Conservation (phyloP, 2,797 vertebrate genomes). For the Eutrigla gurnardus region DNA sequence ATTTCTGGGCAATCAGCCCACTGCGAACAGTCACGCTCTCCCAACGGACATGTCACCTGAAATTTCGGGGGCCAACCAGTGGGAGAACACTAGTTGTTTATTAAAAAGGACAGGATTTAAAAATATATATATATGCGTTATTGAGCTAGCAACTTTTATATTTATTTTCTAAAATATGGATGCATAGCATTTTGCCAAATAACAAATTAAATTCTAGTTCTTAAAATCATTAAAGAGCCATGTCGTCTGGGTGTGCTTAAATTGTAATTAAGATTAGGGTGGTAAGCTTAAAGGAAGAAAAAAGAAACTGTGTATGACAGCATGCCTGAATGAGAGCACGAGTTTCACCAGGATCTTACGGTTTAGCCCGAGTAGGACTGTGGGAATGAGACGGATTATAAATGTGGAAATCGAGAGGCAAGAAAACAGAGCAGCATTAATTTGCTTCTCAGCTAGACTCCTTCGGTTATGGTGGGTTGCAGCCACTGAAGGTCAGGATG, state of each 20-base stretch:
- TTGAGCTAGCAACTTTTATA: background rate
- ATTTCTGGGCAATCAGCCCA: too few species aligned
- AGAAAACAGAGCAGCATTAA: conserved; percentile 57
- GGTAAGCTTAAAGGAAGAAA: conserved; percentile 14
- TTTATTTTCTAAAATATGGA: background rate
- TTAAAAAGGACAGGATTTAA: background rate
- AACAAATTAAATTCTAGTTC: conserved; percentile 22
- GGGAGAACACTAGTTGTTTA: too few species aligned
- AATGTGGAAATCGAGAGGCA: conserved; percentile 57
- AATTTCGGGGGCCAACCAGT: too few species aligned
- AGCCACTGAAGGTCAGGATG: conserved; percentile 60
- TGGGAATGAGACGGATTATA: conserved; percentile 62
- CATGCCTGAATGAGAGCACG: conserved; percentile 38
- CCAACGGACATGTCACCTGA: too few species aligned
- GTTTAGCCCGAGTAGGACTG: conserved; percentile 54
- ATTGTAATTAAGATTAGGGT: conserved; percentile 49
- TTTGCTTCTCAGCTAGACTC: conserved; percentile 47
- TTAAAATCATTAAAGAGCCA: conserved; percentile 25
- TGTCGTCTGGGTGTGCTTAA: conserved; percentile 36
- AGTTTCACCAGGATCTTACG: conserved; percentile 53
- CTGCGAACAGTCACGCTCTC: too few species aligned
- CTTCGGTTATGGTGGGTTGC: conserved; percentile 49
- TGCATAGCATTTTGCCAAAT: conserved; percentile 7
- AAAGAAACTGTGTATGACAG: conserved; percentile 30
- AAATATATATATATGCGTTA: conserved; percentile 1